phyloP scores from a whole-genome alignment of 2,113 vertebrate species.

The Vulpes ferrilata region DNA sequence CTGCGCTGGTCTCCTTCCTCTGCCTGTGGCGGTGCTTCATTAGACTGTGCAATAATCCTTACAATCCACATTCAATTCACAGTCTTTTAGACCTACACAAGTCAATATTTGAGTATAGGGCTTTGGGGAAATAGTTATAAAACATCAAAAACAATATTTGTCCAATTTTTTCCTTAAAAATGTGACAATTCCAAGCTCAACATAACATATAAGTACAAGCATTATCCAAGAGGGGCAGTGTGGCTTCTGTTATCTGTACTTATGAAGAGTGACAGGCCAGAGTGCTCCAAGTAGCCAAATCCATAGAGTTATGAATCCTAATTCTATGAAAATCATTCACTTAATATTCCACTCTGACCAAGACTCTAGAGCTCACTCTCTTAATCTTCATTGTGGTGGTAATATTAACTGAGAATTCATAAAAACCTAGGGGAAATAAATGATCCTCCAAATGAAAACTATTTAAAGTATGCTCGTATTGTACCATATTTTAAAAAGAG shows the following conservation, averaged over 20 bases:
- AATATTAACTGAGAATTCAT: conserved; percentile 48
- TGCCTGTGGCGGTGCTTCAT: rapidly evolving
- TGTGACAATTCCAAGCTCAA: neutral
- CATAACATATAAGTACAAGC: neutral
- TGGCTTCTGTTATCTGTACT: neutral
- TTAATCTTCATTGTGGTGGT: conserved; percentile 49
- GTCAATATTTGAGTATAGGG: neutral
- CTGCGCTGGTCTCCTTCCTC: neutral
- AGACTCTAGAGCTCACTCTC: neutral
- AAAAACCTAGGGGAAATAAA: conserved; percentile 59
- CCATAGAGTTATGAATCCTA: neutral
- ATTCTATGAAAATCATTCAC: conserved; percentile 47
- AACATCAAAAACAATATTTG: neutral
- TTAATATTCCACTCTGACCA: conserved; percentile 24
- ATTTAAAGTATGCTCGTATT: neutral
- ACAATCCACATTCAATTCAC: neutral
- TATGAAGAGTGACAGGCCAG: neutral
- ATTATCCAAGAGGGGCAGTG: neutral
- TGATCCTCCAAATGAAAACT: conserved; percentile 32
- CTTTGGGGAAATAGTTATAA: neutral
- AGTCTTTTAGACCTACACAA: neutral
- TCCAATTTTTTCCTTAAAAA: neutral
- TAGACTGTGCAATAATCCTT: too few species aligned
- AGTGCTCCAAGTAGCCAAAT: neutral
- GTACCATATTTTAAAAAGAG: conserved; percentile 33